Evolutionary conservation across 2,888 invertebrate genomes (phyloP).

Genomic region (Syrphus vitripennis): DNA sequence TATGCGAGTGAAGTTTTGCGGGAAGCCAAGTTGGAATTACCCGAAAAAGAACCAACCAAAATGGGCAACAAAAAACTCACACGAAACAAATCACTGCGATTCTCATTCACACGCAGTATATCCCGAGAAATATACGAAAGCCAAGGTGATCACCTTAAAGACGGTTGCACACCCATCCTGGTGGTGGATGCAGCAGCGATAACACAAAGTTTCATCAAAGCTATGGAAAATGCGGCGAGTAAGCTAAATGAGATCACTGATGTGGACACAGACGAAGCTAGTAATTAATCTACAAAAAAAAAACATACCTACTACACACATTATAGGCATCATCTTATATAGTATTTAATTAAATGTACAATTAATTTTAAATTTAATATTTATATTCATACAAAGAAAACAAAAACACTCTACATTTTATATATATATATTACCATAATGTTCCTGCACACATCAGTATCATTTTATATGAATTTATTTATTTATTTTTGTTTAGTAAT

Average conservation of each 20-base stretch:
- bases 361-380: slow-evolving; percentile 37
- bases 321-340: not conserved
- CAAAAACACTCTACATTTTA: not conserved
- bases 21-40: slow-evolving; percentile 76
- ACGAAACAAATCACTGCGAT: slow-evolving; percentile 80
- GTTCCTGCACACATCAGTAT: slow-evolving; percentile 65
- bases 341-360: slow-evolving; percentile 64
- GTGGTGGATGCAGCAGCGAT: slow-evolving; percentile 79
- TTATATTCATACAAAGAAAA: slow-evolving; percentile 1
- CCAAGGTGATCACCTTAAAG: slow-evolving; percentile 80
- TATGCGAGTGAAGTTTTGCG: slow-evolving; percentile 84
- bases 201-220: slow-evolving; percentile 77
- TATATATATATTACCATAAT: not conserved
- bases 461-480: slow-evolving; percentile 60
- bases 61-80: slow-evolving; percentile 79
- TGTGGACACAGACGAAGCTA: slow-evolving; percentile 80
- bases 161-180: slow-evolving; percentile 81
- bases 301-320: not conserved
- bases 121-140: slow-evolving; percentile 81
- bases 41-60: slow-evolving; percentile 76
- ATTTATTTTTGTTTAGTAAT: not conserved
- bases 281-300: slow-evolving; percentile 74
- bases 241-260: slow-evolving; percentile 78
- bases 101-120: slow-evolving; percentile 81
- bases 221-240: slow-evolving; percentile 75